Evolutionary conservation across 2,888 invertebrate genomes (phyloP).

Genomic region (Elysia crispata): DNA sequence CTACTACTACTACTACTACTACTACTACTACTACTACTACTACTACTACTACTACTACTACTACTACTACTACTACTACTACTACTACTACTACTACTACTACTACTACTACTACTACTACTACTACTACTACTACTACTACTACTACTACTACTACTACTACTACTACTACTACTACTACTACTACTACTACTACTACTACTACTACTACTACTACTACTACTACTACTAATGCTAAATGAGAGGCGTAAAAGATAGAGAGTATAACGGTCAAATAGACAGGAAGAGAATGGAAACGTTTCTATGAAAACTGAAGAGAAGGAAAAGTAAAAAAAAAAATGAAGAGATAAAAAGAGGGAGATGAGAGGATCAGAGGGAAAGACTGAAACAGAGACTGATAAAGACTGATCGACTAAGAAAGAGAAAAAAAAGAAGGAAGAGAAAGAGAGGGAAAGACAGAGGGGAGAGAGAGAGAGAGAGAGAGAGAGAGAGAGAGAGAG

Average conservation of each 20-base stretch:
- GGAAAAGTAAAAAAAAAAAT: no score
- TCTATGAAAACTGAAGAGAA: no score
- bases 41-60: conserved; percentile 9
- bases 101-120: conserved; percentile 4
- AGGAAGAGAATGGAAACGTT: no score
- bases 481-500: neutral
- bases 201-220: no score
- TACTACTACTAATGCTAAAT: no score
- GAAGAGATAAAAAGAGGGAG: conserved; percentile 21
- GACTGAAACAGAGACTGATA: no score
- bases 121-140: conserved; percentile 9
- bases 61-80: conserved; percentile 9
- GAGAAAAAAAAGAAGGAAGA: conserved; percentile 18
- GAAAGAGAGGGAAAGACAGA: conserved; percentile 1
- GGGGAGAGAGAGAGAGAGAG: neutral
- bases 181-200: conserved; percentile 9
- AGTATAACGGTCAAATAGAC: no score
- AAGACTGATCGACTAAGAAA: no score
- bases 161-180: conserved; percentile 9
- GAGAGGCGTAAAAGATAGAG: neutral
- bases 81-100: conserved; percentile 9
- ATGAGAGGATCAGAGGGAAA: conserved; percentile 3
- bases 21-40: conserved; percentile 9
- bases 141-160: conserved; percentile 4
- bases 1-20: no score